These are phyloP conservation scores for Gopherus flavomarginatus DNA, from an alignment of 2,113 vertebrate genomes.

Conservation along the genomic window DNA sequence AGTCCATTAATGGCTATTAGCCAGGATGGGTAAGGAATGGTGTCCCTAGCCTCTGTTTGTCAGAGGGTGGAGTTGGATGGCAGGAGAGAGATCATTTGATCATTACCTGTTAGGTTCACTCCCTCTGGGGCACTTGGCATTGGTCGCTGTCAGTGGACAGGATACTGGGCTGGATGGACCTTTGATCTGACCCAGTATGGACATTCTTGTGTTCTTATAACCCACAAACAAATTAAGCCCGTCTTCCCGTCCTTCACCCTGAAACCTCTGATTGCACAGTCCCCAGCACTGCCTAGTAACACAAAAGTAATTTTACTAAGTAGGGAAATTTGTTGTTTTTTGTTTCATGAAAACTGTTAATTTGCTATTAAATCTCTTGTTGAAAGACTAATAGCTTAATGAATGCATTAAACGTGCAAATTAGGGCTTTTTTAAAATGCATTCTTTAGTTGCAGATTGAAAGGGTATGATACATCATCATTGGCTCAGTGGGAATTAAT, in stretches of 20 bases:
- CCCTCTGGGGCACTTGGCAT: too few relatives aligned
- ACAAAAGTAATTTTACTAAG: constrained; percentile 78
- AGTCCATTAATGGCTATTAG: too few relatives aligned
- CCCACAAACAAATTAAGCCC: constrained; percentile 66
- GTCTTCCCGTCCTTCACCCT: constrained; percentile 46
- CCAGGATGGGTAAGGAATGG: too few relatives aligned
- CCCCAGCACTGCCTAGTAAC: constrained; percentile 62
- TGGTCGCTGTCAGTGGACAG: too few relatives aligned
- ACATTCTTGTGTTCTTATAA: background rate
- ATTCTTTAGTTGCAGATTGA: constrained; percentile 80
- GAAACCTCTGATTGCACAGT: constrained; percentile 72
- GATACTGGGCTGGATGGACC: too few relatives aligned
- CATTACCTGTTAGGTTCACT: too few relatives aligned
- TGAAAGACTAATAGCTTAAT: constrained; percentile 85
- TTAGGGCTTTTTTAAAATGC: constrained; percentile 69
- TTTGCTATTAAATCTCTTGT: constrained; percentile 84
- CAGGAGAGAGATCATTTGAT: too few relatives aligned
- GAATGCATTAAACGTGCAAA: constrained; percentile 84
- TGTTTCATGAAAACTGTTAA: constrained; percentile 80
- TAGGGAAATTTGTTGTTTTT: constrained; percentile 66
- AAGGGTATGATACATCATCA: constrained; percentile 78
- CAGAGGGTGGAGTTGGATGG: too few relatives aligned
- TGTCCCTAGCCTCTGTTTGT: too few relatives aligned
- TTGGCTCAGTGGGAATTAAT: constrained; percentile 80
- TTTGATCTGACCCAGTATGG: too few relatives aligned